Conservation (phyloP, 2,888 invertebrate species). For the Drosophila subquinaria region DNA sequence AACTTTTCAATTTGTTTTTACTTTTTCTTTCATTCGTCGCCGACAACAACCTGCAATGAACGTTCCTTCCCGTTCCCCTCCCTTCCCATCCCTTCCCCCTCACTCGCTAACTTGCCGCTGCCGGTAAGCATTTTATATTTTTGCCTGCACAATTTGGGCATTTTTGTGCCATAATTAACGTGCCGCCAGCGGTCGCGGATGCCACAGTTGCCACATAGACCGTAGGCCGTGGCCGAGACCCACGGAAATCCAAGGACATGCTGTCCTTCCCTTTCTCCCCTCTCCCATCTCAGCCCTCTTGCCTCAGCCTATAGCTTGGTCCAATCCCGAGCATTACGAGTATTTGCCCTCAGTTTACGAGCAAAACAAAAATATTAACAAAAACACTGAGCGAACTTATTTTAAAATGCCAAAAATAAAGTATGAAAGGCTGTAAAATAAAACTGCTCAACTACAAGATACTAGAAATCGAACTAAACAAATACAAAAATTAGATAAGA, state of each 20-base stretch:
- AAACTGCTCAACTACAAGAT: too few species aligned
- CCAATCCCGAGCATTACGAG: conserved; percentile 6
- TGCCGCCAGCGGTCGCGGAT: conserved; percentile 49
- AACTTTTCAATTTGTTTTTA: conserved; percentile 77
- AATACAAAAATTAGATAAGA: too few species aligned
- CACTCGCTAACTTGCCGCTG: not conserved
- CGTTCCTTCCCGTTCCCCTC: conserved; percentile 7
- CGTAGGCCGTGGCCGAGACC: conserved; percentile 5
- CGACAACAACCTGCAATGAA: conserved; percentile 55
- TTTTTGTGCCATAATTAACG: conserved; percentile 72
- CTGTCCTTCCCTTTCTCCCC: not conserved
- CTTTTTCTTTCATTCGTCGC: conserved; percentile 43
- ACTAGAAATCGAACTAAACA: too few species aligned
- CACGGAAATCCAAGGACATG: conserved; percentile 38
- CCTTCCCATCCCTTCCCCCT: not conserved
- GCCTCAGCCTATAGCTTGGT: not conserved
- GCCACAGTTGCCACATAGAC: conserved; percentile 17
- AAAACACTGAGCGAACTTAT: conserved; percentile 37
- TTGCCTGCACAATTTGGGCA: conserved; percentile 67
- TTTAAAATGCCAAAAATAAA: not conserved
- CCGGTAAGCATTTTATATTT: conserved; percentile 59
- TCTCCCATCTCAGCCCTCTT: not conserved
- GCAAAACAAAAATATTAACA: conserved; percentile 16
- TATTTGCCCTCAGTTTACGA: conserved; percentile 12
- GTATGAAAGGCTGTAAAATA: too few species aligned